phyloP scores from a whole-genome alignment of 1,140 invertebrate species.

The Papilio machaon region DNA sequence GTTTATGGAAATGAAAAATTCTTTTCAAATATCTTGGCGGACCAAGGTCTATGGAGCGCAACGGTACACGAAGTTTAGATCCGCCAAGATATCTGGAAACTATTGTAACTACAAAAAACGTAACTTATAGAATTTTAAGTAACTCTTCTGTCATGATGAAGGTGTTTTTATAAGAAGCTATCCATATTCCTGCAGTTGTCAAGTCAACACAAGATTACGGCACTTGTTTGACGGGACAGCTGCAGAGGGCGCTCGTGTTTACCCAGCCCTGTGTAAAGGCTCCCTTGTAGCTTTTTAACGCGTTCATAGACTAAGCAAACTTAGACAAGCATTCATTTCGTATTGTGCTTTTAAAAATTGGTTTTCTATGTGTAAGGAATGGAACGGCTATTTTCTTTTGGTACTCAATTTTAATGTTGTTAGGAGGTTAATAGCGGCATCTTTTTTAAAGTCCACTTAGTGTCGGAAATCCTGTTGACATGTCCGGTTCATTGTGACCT shows the following conservation, averaged over 20 bases:
- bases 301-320: neutral
- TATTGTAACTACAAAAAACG: too few species aligned
- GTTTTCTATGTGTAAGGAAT: too few species aligned
- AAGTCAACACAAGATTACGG: constrained; percentile 38
- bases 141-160: too few species aligned
- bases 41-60: too few species aligned
- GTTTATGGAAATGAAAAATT: too few species aligned
- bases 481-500: neutral
- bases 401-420: neutral
- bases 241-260: constrained; percentile 29
- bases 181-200: constrained; percentile 6
- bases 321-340: neutral
- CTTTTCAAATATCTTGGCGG: too few species aligned
- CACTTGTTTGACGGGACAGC: constrained; percentile 27
- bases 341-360: too few species aligned
- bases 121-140: too few species aligned
- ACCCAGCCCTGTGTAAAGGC: constrained; percentile 18
- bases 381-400: neutral
- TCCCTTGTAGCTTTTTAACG: constrained; percentile 22
- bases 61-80: too few species aligned
- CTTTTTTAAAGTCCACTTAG: constrained; percentile 19
- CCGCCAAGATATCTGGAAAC: too few species aligned
- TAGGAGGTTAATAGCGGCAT: constrained; percentile 6
- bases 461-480: constrained; percentile 15
- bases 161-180: neutral